These are phyloP conservation scores for Cyclopterus lumpus DNA, from an alignment of 2,797 vertebrate genomes.

Conservation along the genomic window DNA sequence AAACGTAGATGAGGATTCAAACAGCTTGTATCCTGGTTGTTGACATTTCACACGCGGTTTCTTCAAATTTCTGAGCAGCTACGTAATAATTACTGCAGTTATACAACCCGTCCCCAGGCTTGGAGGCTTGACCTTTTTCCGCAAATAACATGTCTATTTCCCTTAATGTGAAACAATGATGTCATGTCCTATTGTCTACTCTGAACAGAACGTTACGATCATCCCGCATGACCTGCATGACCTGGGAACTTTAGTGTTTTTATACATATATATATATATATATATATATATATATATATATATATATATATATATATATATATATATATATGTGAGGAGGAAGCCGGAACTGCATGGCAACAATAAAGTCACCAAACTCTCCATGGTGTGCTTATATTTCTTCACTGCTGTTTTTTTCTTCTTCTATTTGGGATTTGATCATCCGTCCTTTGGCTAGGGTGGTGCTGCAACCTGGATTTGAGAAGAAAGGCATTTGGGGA, in stretches of 20 bases:
- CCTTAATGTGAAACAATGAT: constrained; percentile 65
- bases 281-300: neutral
- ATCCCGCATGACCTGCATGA: constrained; percentile 28
- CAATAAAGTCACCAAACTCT: neutral
- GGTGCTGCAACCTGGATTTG: neutral
- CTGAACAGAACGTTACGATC: constrained; percentile 37
- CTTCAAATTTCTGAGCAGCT: constrained; percentile 67
- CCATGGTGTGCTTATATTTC: neutral
- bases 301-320: too few relatives aligned
- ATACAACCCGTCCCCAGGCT: constrained; percentile 66
- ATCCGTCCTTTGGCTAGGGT: neutral
- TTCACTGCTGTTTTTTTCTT: neutral
- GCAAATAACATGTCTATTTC: constrained; percentile 70
- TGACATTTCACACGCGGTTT: constrained; percentile 72
- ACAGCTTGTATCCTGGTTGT: constrained; percentile 35
- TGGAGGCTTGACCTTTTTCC: constrained; percentile 70
- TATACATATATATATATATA: too few relatives aligned
- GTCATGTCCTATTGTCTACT: constrained; percentile 62
- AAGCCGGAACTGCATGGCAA: neutral
- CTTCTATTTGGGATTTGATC: neutral
- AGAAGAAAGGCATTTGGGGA: constrained; percentile 25
- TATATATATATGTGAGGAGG: neutral
- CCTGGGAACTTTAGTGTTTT: constrained; percentile 14
- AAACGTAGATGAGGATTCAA: constrained; percentile 34
- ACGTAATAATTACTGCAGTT: constrained; percentile 75